These are phyloP conservation scores for Melipona quadrifasciata DNA, from an alignment of 1,140 invertebrate genomes.

Conservation along the genomic window DNA sequence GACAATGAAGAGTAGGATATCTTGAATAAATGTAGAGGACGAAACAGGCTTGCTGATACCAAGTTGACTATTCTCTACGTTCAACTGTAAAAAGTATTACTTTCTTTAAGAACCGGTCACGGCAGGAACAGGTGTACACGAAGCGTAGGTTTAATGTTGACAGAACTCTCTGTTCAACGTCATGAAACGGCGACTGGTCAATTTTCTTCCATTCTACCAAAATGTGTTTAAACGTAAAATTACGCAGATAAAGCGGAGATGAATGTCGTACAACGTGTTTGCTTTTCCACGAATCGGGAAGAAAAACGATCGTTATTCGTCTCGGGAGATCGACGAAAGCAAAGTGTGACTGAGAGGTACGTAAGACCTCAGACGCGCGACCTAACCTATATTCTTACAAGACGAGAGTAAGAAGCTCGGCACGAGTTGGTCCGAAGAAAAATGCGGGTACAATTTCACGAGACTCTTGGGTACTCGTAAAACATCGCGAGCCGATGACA, in stretches of 20 bases:
- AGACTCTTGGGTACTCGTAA: background rate
- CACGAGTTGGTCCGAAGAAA: background rate
- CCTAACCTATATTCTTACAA: background rate
- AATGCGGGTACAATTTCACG: background rate
- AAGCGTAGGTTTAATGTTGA: too few species aligned
- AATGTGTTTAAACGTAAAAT: background rate
- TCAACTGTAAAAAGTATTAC: too few species aligned
- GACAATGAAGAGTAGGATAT: too few species aligned
- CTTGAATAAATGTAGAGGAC: too few species aligned
- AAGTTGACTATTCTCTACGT: too few species aligned
- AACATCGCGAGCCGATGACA: background rate
- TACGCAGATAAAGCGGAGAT: background rate
- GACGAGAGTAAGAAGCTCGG: background rate
- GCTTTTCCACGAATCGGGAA: background rate
- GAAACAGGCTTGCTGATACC: too few species aligned
- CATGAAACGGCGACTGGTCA: background rate
- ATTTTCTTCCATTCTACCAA: background rate
- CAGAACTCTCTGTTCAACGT: background rate
- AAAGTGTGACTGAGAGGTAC: background rate
- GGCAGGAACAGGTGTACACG: too few species aligned
- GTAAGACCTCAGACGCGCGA: background rate
- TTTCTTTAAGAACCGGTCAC: too few species aligned
- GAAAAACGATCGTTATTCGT: background rate
- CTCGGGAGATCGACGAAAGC: too few species aligned
- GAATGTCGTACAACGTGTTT: background rate